Conservation (phyloP, 2,797 vertebrate genomes). For the Trichosurus vulpecula region DNA sequence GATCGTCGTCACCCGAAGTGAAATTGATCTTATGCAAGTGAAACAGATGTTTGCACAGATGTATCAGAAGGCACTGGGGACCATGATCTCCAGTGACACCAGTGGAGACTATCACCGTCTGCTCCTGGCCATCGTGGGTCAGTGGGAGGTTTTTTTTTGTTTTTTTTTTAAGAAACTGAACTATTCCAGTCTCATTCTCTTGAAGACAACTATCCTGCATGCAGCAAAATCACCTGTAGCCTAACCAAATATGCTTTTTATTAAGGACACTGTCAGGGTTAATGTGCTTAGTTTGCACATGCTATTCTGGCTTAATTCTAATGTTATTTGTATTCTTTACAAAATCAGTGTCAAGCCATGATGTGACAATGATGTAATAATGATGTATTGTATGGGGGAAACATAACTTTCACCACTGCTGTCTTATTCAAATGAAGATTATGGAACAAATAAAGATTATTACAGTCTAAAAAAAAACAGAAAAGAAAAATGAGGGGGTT, state of each 20-base stretch:
- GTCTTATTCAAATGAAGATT: constrained; percentile 59
- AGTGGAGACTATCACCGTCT: constrained; percentile 87
- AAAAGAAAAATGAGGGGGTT: no score
- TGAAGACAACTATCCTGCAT: constrained; percentile 63
- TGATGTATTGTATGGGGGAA: constrained; percentile 67
- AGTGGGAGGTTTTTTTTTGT: constrained; percentile 79
- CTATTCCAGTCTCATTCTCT: constrained; percentile 60
- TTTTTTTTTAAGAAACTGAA: constrained; percentile 55
- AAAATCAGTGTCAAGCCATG: constrained; percentile 79
- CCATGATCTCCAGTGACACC: constrained; percentile 86
- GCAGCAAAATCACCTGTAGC: constrained; percentile 64
- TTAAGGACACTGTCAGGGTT: constrained; percentile 69
- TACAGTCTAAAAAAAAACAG: no score
- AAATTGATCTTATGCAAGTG: constrained; percentile 89
- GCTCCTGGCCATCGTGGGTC: constrained; percentile 87
- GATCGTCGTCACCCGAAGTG: constrained; percentile 86
- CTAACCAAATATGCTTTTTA: constrained; percentile 74
- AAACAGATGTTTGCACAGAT: constrained; percentile 87
- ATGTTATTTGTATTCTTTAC: constrained; percentile 70
- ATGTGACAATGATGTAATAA: constrained; percentile 38
- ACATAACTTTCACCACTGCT: constrained; percentile 49
- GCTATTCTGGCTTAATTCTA: constrained; percentile 81
- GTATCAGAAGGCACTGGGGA: constrained; percentile 87
- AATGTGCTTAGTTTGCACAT: constrained; percentile 80
- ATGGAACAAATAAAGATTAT: constrained; percentile 70